These are phyloP conservation scores for Microcebus lehilahytsara DNA, from an alignment of 2,113 vertebrate species.

Conservation along the genomic window DNA sequence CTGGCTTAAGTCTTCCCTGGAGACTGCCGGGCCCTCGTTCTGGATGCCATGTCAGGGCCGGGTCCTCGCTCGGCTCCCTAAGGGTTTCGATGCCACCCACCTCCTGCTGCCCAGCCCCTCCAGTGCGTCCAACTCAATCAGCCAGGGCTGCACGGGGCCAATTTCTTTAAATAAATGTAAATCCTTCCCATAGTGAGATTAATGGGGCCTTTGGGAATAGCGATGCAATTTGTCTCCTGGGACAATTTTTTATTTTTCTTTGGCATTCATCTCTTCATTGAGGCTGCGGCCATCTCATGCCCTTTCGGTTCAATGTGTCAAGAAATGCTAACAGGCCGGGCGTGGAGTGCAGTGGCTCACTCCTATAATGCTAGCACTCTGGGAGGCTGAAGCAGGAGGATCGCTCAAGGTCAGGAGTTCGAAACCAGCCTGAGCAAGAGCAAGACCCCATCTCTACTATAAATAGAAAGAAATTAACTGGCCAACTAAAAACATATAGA, in stretches of 20 bases:
- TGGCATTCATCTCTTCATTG: too few species aligned
- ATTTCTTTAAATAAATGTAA: slow-evolving; percentile 50
- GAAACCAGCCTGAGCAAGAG: too few species aligned
- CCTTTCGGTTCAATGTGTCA: background rate
- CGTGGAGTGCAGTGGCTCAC: too few species aligned
- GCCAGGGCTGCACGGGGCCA: background rate
- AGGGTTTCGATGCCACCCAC: background rate
- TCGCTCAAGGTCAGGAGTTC: too few species aligned
- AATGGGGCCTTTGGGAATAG: background rate
- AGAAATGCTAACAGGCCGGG: background rate
- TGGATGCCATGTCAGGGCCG: background rate
- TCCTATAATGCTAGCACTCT: too few species aligned
- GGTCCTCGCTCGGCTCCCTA: background rate
- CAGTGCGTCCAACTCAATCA: background rate
- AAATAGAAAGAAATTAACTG: too few species aligned
- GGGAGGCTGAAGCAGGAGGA: too few species aligned
- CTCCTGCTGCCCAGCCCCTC: background rate
- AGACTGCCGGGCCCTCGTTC: background rate
- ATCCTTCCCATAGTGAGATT: slow-evolving; percentile 16
- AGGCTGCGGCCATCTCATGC: background rate
- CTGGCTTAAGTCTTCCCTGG: background rate
- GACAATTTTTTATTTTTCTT: background rate
- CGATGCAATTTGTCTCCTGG: background rate
- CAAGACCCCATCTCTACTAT: too few species aligned
- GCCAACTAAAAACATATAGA: too few species aligned